These are phyloP conservation scores for Drosophila tani DNA, from an alignment of 1,140 invertebrate species.

Conservation along the genomic window DNA sequence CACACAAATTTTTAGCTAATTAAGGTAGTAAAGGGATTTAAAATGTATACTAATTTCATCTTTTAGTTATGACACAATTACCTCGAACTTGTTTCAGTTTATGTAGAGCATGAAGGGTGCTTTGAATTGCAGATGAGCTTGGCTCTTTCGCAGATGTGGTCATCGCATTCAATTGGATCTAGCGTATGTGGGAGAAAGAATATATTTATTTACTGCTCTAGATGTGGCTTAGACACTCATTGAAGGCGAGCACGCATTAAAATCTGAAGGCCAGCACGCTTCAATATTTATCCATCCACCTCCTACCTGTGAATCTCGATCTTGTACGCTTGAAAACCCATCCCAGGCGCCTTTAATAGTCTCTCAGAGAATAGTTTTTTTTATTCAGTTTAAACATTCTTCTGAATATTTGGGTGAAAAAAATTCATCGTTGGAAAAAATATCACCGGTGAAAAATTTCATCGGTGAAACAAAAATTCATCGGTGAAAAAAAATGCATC, in stretches of 20 bases:
- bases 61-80: slow-evolving; percentile 27
- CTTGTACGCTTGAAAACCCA: neutral
- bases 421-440: too few relatives aligned
- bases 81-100: slow-evolving; percentile 8
- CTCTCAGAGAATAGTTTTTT: neutral
- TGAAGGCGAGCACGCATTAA: slow-evolving; percentile 26
- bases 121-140: slow-evolving; percentile 41
- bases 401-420: neutral
- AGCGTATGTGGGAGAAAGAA: neutral
- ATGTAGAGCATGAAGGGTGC: slow-evolving; percentile 36
- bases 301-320: neutral
- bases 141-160: slow-evolving; percentile 9
- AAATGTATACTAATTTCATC: neutral
- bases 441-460: too few relatives aligned
- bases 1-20: neutral
- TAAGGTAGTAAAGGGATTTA: neutral
- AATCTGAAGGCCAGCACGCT: slow-evolving; percentile 9
- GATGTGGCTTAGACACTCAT: slow-evolving; percentile 22
- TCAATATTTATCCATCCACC: slow-evolving; percentile 7
- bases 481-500: too few relatives aligned
- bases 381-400: neutral
- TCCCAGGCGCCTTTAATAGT: neutral
- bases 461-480: too few relatives aligned
- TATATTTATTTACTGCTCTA: neutral
- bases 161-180: slow-evolving; percentile 8